Conservation (phyloP, 2,797 vertebrate genomes). For the Lacerta bilineata region DNA sequence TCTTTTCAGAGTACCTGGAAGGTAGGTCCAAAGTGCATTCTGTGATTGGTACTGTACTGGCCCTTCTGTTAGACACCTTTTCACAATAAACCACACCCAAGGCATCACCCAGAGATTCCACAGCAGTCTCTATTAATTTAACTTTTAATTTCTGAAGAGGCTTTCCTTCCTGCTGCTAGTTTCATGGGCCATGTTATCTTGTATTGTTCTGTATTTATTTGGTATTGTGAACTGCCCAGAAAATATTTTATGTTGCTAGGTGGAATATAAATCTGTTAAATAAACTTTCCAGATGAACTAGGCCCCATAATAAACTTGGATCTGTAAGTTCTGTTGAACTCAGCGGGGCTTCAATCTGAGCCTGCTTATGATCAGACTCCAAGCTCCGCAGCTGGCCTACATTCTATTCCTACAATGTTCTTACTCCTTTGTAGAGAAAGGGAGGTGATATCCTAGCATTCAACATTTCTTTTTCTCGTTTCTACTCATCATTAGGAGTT, state of each 20-base stretch:
- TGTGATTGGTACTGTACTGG: neutral
- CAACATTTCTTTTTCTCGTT: neutral
- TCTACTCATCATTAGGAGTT: constrained; percentile 83
- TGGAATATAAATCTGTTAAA: neutral
- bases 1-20: neutral
- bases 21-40: no score
- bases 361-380: neutral
- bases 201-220: no score
- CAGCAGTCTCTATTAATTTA: no score
- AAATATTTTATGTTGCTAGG: neutral
- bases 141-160: no score
- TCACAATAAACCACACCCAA: neutral
- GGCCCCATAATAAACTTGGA: neutral
- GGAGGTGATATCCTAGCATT: no score
- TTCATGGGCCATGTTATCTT: no score
- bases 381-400: neutral
- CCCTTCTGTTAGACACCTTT: neutral
- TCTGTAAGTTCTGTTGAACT: neutral
- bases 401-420: neutral
- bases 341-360: neutral
- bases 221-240: neutral
- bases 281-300: neutral
- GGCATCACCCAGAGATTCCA: no score
- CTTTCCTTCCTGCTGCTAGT: neutral
- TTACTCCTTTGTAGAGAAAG: neutral